A percentile compares a stretch with the other conserved stretches of the same genome.
Evolutionary conservation across 53 echinoderm and acorn worm species (phyloP).

Genomic region (Apostichopus leukothele): DNA sequence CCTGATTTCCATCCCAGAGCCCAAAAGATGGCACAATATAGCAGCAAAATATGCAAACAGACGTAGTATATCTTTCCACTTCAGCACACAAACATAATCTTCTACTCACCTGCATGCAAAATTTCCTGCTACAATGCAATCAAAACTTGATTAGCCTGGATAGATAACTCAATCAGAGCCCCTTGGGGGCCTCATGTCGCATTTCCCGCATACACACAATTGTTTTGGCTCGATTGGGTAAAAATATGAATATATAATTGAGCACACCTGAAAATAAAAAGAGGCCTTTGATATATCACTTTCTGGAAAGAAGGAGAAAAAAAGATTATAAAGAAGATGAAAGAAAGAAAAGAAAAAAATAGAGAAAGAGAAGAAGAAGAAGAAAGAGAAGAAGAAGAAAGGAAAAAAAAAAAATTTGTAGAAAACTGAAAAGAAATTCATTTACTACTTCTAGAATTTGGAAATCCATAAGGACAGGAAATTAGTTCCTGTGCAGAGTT

Average conservation of each 20-base stretch:
- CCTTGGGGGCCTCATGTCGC: conserved; percentile 44
- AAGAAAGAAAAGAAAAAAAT: neutral
- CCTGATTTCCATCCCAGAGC: conserved; percentile 36
- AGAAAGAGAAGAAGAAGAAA: neutral
- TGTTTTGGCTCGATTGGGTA: conserved; percentile 49
- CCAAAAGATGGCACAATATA: conserved; percentile 38
- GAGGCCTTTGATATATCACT: conserved; percentile 30
- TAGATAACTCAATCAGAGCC: conserved; percentile 54
- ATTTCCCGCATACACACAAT: conserved; percentile 27
- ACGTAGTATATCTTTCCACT: conserved; percentile 47
- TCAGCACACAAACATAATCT: conserved; percentile 49
- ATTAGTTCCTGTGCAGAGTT: conserved; percentile 48
- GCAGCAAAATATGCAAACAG: conserved; percentile 42
- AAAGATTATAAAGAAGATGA: neutral
- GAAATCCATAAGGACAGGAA: conserved; percentile 50
- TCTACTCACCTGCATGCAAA: conserved; percentile 48
- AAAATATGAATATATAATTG: conserved; percentile 55
- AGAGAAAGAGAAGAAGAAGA: neutral
- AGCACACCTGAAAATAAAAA: conserved; percentile 51
- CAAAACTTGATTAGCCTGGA: conserved; percentile 52
- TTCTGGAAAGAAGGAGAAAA: neutral
- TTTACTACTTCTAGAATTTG: conserved; percentile 37
- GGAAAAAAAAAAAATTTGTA: neutral
- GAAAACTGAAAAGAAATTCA: neutral
- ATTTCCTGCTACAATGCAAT: conserved; percentile 46